Evolutionary conservation across 1,140 invertebrate genomes (phyloP).

Genomic region (Nymphalis io): DNA sequence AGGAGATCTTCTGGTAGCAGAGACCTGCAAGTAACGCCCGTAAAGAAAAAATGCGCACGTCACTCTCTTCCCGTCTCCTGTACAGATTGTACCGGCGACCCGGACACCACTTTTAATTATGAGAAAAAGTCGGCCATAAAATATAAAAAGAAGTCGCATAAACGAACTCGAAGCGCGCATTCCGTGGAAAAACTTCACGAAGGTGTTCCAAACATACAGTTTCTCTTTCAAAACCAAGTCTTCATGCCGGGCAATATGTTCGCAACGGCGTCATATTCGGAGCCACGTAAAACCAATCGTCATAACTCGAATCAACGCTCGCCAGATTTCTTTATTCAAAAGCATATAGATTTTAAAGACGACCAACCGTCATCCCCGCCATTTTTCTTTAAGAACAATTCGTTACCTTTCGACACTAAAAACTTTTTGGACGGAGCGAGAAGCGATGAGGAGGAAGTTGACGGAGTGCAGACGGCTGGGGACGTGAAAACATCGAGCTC

Average conservation of each 20-base stretch:
- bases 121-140: constrained; percentile 73
- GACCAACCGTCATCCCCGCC: constrained; percentile 59
- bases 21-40: constrained; percentile 54
- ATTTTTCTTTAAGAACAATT: constrained; percentile 70
- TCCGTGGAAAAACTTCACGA: constrained; percentile 53
- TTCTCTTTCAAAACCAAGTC: constrained; percentile 77
- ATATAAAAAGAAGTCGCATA: constrained; percentile 68
- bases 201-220: constrained; percentile 72
- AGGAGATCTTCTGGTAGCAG: constrained; percentile 60
- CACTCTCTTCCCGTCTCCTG: constrained; percentile 73
- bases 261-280: constrained; percentile 52
- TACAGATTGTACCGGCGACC: constrained; percentile 64
- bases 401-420: constrained; percentile 61
- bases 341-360: constrained; percentile 68
- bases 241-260: constrained; percentile 72
- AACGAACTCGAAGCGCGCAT: constrained; percentile 51
- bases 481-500: constrained; percentile 53
- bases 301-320: constrained; percentile 40
- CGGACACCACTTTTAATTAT: constrained; percentile 69
- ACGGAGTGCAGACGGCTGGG: constrained; percentile 44
- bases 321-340: constrained; percentile 58
- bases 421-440: constrained; percentile 53
- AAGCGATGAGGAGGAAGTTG: constrained; percentile 56
- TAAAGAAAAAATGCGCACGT: constrained; percentile 67
- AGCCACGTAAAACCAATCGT: constrained; percentile 51